Base-by-base conservation (phyloP, 2,113 vertebrate species). In the Myodes glareolus region DNA sequence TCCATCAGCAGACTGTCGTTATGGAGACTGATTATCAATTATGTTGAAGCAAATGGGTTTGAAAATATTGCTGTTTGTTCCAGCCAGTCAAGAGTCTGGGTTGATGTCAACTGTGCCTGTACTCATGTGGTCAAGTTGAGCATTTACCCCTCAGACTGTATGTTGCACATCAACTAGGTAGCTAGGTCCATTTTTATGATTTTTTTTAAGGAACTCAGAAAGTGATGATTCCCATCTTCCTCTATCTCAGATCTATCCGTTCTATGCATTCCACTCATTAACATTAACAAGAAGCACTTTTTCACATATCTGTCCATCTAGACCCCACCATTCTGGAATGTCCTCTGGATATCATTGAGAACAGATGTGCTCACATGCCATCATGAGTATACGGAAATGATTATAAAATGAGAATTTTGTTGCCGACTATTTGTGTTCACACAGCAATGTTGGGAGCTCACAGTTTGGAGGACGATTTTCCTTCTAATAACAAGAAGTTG, bases 291-390 rank as follows among this genome's bases (percentile, higher is more conserved):
- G 97, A 98, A 98, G 78, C 93, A 77, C 85, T 92, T 96, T 96
- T 98, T 96, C 97, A 98, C 94, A 96, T 98, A 98, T 98, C 98
- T 98, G 95, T 93, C 95, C 97, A 98, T 98, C 98, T 97, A 98
- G 97, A 98, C 96, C 97, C 98, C 98, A 98, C 96, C 97, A 98
- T 98, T 98, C 97, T 98, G 98, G 98, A 99, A 98, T 98, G 97
- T 98, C 80, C 97, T 52, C 88, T 97, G 97, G 94, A 98, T 92
- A 97, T 98, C 98, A 99, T 99, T 97, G 97, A 98, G 97, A 98
- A 97, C 98, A 98, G 98, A 99, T 99, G 98, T 98, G 98, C 98
- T 95, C 77, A 98, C 97, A 98, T 98, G 98, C 98, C 98, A 98
- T 98, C 97, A 98, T 98, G 92, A 81, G 63, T 98, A 97, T 86